Percentiles rank a stretch among this genome's conserved stretches.
These are phyloP conservation scores for Sericinus montela DNA, from an alignment of 2,888 invertebrate genomes.

Conservation along the genomic window DNA sequence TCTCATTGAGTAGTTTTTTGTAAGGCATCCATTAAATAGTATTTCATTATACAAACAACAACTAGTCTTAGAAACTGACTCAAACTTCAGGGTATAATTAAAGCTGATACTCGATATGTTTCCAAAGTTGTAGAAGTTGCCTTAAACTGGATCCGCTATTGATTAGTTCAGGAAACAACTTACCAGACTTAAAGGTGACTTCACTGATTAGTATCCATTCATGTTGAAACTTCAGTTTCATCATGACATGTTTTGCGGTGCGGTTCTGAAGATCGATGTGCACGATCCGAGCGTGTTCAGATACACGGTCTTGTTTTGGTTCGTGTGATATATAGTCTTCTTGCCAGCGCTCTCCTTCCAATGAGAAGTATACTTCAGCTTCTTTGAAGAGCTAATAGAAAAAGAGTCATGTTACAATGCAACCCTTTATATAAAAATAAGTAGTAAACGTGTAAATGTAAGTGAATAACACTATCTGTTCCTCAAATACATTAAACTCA, in stretches of 20 bases:
- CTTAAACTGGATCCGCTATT: background rate
- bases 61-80: too few species aligned
- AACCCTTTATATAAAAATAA: background rate
- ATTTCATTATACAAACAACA: too few species aligned
- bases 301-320: conserved; percentile 75
- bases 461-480: background rate
- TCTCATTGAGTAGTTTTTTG: too few species aligned
- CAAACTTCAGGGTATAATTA: background rate
- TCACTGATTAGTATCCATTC: conserved; percentile 95
- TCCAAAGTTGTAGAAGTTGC: conserved; percentile 3
- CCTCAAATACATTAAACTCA: too few species aligned
- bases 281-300: conserved; percentile 81
- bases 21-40: too few species aligned
- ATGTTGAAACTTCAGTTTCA: conserved; percentile 86
- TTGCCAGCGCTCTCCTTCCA: conserved; percentile 88
- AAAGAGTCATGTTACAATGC: background rate
- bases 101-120: background rate
- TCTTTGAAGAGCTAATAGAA: conserved; percentile 84
- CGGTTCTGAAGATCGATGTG: conserved; percentile 86
- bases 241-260: conserved; percentile 86
- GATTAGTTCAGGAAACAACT: conserved; percentile 39
- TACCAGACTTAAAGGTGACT: conserved; percentile 89
- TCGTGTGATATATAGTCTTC: conserved; percentile 82
- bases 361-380: conserved; percentile 87
- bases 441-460: background rate